These are phyloP conservation scores for Trichonephila inaurata DNA, from an alignment of 1,140 invertebrate species.

Conservation along the genomic window DNA sequence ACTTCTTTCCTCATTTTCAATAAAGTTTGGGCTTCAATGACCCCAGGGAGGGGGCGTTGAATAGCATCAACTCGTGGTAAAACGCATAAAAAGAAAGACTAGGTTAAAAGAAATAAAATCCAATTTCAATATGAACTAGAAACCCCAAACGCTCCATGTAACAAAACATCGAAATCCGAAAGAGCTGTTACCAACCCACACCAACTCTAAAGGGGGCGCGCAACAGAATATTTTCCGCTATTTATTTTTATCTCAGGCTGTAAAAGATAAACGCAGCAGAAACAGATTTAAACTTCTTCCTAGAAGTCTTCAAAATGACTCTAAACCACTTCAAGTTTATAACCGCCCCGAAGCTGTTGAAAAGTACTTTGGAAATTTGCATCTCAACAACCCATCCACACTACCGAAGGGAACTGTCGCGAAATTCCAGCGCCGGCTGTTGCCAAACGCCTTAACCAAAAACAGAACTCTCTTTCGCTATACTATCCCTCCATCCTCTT, in stretches of 20 bases:
- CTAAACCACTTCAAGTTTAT: slow-evolving; percentile 72
- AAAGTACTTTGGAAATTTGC: slow-evolving; percentile 42
- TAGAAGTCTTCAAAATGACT: slow-evolving; percentile 69
- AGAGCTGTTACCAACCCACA: slow-evolving; percentile 1
- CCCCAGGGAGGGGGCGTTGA: background rate
- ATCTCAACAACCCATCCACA: slow-evolving; percentile 68
- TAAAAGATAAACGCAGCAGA: slow-evolving; percentile 70
- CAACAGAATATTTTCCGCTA: slow-evolving; percentile 56
- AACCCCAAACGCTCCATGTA: background rate
- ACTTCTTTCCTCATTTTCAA: too few species aligned
- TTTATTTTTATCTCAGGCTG: slow-evolving; percentile 63
- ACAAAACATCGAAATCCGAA: slow-evolving; percentile 16
- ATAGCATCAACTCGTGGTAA: background rate
- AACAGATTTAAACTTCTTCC: slow-evolving; percentile 74
- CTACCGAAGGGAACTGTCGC: slow-evolving; percentile 51
- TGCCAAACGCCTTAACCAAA: slow-evolving; percentile 61
- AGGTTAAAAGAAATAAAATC: background rate
- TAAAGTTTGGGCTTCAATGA: too few species aligned
- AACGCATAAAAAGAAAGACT: background rate
- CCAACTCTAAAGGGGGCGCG: background rate
- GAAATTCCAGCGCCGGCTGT: slow-evolving; percentile 57
- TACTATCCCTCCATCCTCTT: background rate
- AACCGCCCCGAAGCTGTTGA: slow-evolving; percentile 20
- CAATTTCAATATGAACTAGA: slow-evolving; percentile 4
- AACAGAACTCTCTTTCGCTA: background rate